Percentiles rank a stretch among this genome's conserved stretches.
These are phyloP conservation scores for Ranitomeya variabilis DNA, from an alignment of 2,113 vertebrate species.

Conservation along the genomic window DNA sequence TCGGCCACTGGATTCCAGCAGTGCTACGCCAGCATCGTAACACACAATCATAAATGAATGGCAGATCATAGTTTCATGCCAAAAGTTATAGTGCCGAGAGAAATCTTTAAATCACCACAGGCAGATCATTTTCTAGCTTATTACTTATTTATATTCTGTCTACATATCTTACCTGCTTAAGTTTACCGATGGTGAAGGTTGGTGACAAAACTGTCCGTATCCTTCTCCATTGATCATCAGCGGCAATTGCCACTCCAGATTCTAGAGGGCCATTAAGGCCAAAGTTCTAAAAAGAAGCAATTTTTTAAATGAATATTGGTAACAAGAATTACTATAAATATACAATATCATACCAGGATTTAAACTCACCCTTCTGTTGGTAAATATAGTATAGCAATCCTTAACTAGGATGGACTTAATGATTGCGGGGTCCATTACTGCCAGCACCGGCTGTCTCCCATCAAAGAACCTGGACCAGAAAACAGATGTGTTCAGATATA, in stretches of 20 bases:
- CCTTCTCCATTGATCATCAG: conserved; percentile 81
- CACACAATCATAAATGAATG: too few relatives aligned
- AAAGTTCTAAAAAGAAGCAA: conserved; percentile 59
- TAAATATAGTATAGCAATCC: conserved; percentile 76
- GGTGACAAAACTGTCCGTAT: conserved; percentile 78
- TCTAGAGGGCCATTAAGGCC: conserved; percentile 65
- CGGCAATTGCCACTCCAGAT: conserved; percentile 59
- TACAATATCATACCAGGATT: not conserved
- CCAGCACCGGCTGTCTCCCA: conserved; percentile 69
- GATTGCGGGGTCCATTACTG: conserved; percentile 71
- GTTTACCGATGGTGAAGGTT: conserved; percentile 81
- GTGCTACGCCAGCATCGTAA: too few relatives aligned
- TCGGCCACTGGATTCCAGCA: too few relatives aligned
- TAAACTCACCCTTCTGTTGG: conserved; percentile 72
- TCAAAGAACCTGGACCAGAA: conserved; percentile 72
- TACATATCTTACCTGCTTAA: conserved; percentile 77
- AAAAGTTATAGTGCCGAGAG: too few relatives aligned
- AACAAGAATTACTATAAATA: not conserved
- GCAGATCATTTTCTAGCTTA: not conserved
- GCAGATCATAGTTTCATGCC: too few relatives aligned
- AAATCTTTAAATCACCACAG: not conserved
- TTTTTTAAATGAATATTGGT: not conserved
- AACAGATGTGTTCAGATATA: not conserved
- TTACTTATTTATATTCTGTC: not conserved
- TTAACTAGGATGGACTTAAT: conserved; percentile 78